Percentiles rank a stretch among this genome's conserved stretches.
These are phyloP conservation scores for Anadara kagoshimensis DNA, from an alignment of 1,140 invertebrate species.

Conservation along the genomic window DNA sequence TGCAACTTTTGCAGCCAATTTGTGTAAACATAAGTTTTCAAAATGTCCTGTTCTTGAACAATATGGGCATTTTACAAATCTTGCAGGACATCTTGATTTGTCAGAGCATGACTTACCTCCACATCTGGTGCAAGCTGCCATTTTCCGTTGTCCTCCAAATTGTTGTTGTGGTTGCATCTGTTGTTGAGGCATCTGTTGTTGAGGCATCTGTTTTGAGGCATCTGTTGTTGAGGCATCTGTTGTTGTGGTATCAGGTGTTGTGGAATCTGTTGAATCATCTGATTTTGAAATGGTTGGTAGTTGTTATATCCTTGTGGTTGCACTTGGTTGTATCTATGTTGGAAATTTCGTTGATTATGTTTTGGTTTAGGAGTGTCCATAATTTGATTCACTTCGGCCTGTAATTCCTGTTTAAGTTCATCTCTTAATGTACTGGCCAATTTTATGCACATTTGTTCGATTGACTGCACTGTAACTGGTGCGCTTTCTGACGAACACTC, in stretches of 20 bases:
- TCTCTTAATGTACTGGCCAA: no score
- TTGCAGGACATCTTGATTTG: constrained; percentile 1
- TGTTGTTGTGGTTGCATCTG: background rate
- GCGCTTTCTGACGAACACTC: background rate
- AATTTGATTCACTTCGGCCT: background rate
- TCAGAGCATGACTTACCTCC: constrained; percentile 1
- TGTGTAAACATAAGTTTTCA: constrained; percentile 3
- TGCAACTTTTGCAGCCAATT: background rate
- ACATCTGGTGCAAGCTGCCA: background rate
- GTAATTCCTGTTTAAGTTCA: background rate
- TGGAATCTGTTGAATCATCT: no score
- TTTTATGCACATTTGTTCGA: background rate
- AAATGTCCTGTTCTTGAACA: constrained; percentile 2
- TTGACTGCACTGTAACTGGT: background rate
- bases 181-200: no score
- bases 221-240: no score
- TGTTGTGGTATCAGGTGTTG: no score
- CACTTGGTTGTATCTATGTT: no score
- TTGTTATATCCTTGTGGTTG: no score
- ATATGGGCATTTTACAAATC: background rate
- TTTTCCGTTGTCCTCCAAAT: background rate
- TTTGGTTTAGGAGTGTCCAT: background rate
- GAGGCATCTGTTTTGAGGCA: no score
- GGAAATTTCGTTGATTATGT: no score
- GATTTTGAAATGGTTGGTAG: no score